Conservation (phyloP, 2,113 vertebrate genomes). For the Alosa alosa region DNA sequence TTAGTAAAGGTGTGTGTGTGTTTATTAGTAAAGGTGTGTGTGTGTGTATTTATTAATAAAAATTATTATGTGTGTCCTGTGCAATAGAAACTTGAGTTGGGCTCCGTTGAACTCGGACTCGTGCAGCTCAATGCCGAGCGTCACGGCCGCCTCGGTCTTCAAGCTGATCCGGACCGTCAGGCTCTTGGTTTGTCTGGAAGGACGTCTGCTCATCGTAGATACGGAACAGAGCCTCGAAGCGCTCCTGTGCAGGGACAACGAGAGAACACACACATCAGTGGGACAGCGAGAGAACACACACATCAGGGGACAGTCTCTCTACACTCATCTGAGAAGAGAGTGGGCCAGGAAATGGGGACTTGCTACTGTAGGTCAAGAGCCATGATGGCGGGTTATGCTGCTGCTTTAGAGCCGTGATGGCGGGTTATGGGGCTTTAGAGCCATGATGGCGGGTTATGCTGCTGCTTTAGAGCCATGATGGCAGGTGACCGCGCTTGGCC, state of each 20-base stretch:
- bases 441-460: not conserved
- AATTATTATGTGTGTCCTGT: slow-evolving; percentile 62
- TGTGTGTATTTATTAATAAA: no score
- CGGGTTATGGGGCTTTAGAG: not conserved
- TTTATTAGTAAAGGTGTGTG: not conserved
- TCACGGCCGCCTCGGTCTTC: slow-evolving; percentile 92
- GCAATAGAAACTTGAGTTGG: slow-evolving; percentile 96
- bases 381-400: not conserved
- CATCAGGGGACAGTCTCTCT: no score
- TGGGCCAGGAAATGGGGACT: not conserved
- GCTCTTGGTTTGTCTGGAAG: no score
- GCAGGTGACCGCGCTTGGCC: not conserved
- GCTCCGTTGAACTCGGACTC: slow-evolving; percentile 87
- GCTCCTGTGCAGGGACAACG: slow-evolving; percentile 72
- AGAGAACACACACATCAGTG: not conserved
- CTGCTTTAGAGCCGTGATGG: not conserved
- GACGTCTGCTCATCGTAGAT: slow-evolving; percentile 86
- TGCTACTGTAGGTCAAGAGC: not conserved
- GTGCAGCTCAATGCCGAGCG: slow-evolving; percentile 90
- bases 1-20: not conserved
- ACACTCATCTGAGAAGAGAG: no score
- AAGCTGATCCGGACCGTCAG: slow-evolving; percentile 96
- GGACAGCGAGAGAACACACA: no score
- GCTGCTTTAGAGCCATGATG: not conserved
- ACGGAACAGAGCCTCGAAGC: slow-evolving; percentile 89